Evolutionary conservation across 35 echinoderm and acorn worm genomes (phyloP).

Genomic region (Patiria miniata): DNA sequence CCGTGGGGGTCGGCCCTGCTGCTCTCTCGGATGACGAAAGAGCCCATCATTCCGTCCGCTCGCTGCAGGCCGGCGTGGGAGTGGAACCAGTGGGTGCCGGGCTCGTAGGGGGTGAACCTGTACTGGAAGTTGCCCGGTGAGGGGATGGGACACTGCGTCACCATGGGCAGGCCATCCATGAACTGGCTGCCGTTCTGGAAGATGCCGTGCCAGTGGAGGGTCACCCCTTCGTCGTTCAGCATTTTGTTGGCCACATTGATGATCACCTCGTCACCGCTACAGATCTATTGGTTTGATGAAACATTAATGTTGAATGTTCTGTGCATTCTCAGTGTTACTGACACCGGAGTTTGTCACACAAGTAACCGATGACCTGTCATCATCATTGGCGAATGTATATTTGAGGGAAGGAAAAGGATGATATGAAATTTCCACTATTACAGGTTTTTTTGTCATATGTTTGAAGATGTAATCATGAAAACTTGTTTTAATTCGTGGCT

Average conservation of each 20-base stretch:
- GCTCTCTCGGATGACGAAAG: conserved; percentile 48
- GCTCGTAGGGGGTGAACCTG: conserved; percentile 44
- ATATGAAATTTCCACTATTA: too few species aligned
- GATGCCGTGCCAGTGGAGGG: conserved; percentile 84
- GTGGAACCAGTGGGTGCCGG: conserved; percentile 82
- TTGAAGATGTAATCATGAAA: too few species aligned
- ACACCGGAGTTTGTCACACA: too few species aligned
- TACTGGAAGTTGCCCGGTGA: conserved; percentile 52
- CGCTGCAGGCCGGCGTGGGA: conserved; percentile 55
- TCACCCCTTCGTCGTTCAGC: conserved; percentile 44
- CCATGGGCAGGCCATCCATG: conserved; percentile 75
- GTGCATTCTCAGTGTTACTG: too few species aligned
- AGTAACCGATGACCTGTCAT: too few species aligned
- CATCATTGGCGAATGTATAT: too few species aligned
- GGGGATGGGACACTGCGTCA: conserved; percentile 81
- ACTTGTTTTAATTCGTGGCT: too few species aligned
- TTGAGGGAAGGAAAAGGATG: too few species aligned
- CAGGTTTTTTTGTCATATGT: too few species aligned
- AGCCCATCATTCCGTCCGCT: conserved; percentile 58
- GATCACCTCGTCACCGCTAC: conserved; percentile 53
- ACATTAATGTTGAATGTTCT: too few species aligned
- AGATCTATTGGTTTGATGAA: conserved; percentile 48
- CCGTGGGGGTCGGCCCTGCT: conserved; percentile 32
- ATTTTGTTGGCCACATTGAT: conserved; percentile 55
- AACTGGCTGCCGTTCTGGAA: conserved; percentile 49